Evolutionary conservation across 2,888 invertebrate genomes (phyloP).

Genomic region (Hemaris fuciformis): DNA sequence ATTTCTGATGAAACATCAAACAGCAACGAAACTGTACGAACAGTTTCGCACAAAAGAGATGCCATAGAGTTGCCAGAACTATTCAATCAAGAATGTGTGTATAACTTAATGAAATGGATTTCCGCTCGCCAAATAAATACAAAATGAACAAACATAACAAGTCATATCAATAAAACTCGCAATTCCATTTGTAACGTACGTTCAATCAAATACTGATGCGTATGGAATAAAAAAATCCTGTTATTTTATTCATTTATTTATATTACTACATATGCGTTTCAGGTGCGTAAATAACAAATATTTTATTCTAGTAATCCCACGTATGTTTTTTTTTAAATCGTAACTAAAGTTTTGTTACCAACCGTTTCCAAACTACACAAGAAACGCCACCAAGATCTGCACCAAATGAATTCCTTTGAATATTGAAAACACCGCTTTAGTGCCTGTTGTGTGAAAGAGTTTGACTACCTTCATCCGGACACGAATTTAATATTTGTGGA

Average conservation of each 20-base stretch:
- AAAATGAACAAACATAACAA: slow-evolving; percentile 18
- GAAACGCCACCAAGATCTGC: too few relatives aligned
- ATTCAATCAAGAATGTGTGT: slow-evolving; percentile 5
- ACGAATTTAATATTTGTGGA: too few relatives aligned
- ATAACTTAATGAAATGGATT: slow-evolving; percentile 9
- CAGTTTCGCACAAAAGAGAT: neutral
- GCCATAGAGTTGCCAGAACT: neutral
- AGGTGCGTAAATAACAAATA: too few relatives aligned
- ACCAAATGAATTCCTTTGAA: too few relatives aligned
- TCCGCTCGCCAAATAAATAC: neutral
- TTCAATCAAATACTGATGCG: slow-evolving; percentile 23
- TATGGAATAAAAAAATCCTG: neutral
- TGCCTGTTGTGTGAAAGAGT: too few relatives aligned
- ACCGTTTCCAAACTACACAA: too few relatives aligned
- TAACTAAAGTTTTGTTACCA: too few relatives aligned
- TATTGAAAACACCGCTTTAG: too few relatives aligned
- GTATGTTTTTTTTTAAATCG: too few relatives aligned
- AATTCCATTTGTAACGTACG: slow-evolving; percentile 28
- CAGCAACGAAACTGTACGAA: neutral
- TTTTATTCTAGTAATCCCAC: too few relatives aligned
- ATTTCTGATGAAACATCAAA: neutral
- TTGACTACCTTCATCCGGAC: too few relatives aligned
- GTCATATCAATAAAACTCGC: slow-evolving; percentile 25
- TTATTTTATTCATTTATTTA: neutral
- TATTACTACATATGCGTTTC: too few relatives aligned